Base-by-base conservation (phyloP, 2,797 vertebrate species). In the Eleutherodactylus coqui region DNA sequence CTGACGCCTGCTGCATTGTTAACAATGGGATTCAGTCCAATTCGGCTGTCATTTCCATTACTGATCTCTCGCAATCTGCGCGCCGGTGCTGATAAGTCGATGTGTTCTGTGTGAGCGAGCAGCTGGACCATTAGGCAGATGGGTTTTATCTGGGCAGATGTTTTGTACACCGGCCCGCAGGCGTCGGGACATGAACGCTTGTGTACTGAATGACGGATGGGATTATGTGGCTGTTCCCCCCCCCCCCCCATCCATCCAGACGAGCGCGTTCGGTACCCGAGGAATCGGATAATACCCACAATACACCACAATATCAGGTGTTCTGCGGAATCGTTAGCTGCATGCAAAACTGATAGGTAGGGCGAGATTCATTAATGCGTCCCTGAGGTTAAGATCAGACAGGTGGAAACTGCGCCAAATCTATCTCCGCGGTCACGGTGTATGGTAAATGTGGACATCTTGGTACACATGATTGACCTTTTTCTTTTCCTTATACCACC, bases 81-180 rank as follows among this genome's bases (percentile, higher is more conserved):
- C 73, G 9, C 21, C 27, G 34, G 58, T 41, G 5, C 13, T 41
- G 58, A 79, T 21, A 11, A 16, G 34, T 3, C 11, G 13, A 72
- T 55, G 29, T 5, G 32, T 51, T 72, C 45, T 24, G 45, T 53
- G 9, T 11, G 47, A 41, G 21, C 3, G 64, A 70, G 64, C 45
- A 70, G 45, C 49, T 70, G 62, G 45, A 51, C 19, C 67, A 38
- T 53, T 41, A 41, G 79, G 47, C 82, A 83, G 69, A 41, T 60
- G 70, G 36, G 36, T 27, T 41, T 36, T 43, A 27, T 62, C 36
- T 60, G 72, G 82, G 55, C 81, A 73, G 81, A 62, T 83, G 38
- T 75, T 75, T 34, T 9, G 14, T 62, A 45, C 24, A 60, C 38
- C 49, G 10, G 14, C n/a, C 69, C 38, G 34, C 38, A n/a, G 82